Base-by-base conservation (phyloP, 2,113 vertebrate genomes). In the Halichoeres trimaculatus region DNA sequence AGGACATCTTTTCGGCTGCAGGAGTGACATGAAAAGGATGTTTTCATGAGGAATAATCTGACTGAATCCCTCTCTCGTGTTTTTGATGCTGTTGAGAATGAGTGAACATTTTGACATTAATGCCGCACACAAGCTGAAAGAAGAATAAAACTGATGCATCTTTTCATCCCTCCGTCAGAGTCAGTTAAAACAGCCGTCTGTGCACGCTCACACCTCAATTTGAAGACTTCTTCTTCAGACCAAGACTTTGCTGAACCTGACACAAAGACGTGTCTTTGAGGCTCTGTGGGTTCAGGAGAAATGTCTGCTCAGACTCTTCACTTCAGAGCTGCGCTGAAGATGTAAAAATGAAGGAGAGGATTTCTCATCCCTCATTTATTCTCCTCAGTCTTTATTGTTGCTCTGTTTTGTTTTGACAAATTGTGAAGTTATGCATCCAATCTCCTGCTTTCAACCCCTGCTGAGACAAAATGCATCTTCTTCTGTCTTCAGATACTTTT, bases 1-100 rank as follows among this genome's bases (percentile, higher is more conserved):
- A 90, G 87, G 87, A 53, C 81, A 47, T 36, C 24, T 78, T 85
- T 83, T 70, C 34, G 66, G 5, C 3, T 10, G 41, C 43, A 47
- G 52, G 20, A 64, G 45, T 61, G 66, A 80, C 60, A 51, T 80
- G n/a, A 74, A 81, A 85, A 47, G 54, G n/a, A 41, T 61, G 67
- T 71, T 81, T 85, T 74, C 57, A 82, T 84, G 0, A 83, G 47
- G 78, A 59, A 59, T 62, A 36, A 59, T 16, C 48, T 72, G 53
- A 65, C 40, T 79, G 55, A 76, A 74, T 78, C 53, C 41, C 23
- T 69, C 53, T 34, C 30, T 20, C 63, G 74, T 73, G 53, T 85
- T 81, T 14, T 23, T 8, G 24, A 19, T 40, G 26, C 54, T 30
- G 30, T 14, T 74, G 41, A 74, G 55, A 69, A 73, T 17, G 47